phyloP scores from a whole-genome alignment of 2,113 vertebrate species.

The Meles meles region DNA sequence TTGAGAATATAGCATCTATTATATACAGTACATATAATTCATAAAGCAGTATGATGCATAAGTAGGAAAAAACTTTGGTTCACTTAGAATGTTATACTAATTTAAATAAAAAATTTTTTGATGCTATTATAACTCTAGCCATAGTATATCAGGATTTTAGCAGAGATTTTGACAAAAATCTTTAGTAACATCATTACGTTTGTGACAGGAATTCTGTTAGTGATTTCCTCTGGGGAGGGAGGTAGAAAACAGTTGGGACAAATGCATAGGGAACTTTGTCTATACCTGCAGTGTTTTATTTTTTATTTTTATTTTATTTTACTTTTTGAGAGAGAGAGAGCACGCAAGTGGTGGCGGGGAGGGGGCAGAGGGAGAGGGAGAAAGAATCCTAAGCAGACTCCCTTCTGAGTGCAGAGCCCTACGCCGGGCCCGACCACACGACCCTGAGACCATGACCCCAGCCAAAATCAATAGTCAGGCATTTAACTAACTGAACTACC shows the following conservation, averaged over 20 bases:
- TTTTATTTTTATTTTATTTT: background rate
- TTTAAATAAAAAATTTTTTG: background rate
- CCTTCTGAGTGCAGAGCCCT: background rate
- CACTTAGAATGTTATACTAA: background rate
- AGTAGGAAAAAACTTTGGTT: background rate
- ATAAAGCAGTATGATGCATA: background rate
- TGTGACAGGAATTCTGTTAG: background rate
- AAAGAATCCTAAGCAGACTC: background rate
- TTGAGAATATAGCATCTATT: background rate
- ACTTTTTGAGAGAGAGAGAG: background rate
- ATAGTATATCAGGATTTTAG: background rate
- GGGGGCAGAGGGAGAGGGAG: background rate
- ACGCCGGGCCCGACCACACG: rapidly evolving
- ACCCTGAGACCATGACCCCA: background rate
- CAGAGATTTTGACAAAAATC: background rate
- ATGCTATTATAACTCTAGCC: background rate
- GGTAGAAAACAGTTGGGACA: background rate
- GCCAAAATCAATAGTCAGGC: background rate
- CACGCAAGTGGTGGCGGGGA: background rate
- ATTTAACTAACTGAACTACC: background rate
- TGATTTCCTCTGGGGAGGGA: background rate
- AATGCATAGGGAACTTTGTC: background rate
- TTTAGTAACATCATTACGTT: background rate
- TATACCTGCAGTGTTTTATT: background rate
- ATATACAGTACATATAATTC: background rate